phyloP scores from a whole-genome alignment of 2,797 vertebrate species.

The Anomalospiza imberbis region DNA sequence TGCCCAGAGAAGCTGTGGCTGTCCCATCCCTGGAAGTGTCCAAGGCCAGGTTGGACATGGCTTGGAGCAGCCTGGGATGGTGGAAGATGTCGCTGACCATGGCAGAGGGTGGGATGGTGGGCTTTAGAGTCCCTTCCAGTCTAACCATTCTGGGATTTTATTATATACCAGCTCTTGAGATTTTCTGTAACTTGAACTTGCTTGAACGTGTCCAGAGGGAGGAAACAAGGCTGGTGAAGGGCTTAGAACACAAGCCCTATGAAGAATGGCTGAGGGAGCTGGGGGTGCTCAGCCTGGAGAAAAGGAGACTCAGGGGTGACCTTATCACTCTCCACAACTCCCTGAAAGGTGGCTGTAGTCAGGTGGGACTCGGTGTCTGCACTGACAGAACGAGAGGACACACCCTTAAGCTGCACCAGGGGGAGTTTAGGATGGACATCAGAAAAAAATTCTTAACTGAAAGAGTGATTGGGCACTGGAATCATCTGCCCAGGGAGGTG shows the following conservation, averaged over 20 bases:
- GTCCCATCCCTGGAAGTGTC: neutral
- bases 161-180: neutral
- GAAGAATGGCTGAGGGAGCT: neutral
- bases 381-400: neutral
- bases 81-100: neutral
- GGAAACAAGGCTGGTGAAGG: neutral
- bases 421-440: neutral
- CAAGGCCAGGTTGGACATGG: accelerated
- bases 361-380: neutral
- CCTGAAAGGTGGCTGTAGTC: neutral
- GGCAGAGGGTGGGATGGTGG: neutral
- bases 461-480: neutral
- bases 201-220: neutral
- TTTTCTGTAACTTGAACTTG: neutral
- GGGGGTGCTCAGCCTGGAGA: neutral
- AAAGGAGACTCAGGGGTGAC: neutral
- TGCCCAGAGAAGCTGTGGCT: neutral
- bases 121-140: neutral
- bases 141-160: neutral
- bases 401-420: neutral
- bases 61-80: neutral
- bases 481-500: neutral
- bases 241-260: neutral
- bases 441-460: neutral
- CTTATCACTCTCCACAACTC: neutral